These are phyloP conservation scores for Archilochus colubris DNA, from an alignment of 2,113 vertebrate species.

Conservation along the genomic window DNA sequence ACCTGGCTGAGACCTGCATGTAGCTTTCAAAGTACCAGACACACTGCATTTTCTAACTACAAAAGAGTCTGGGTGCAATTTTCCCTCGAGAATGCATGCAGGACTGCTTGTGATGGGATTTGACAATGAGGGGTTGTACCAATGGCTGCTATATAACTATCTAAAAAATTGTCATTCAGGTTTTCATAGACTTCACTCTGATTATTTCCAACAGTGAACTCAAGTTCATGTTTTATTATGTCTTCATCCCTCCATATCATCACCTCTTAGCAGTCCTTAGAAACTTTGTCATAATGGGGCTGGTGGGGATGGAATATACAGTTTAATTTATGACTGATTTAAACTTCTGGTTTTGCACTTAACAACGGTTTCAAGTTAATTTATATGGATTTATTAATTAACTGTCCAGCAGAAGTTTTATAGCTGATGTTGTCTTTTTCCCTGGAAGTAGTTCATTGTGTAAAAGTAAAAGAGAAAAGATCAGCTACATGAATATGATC, in stretches of 20 bases:
- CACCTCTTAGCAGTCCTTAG: not conserved
- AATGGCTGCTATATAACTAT: not conserved
- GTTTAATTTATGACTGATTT: not conserved
- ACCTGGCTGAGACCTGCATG: not conserved
- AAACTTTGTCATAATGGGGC: not conserved
- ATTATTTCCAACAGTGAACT: not conserved
- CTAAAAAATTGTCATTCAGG: not conserved
- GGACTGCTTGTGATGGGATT: not conserved
- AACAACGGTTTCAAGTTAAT: constrained; percentile 14
- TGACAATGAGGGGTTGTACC: not conserved
- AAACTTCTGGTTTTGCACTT: not conserved
- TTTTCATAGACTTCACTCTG: not conserved
- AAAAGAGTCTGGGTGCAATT: not conserved
- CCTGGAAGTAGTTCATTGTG: not conserved
- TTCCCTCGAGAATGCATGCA: not conserved
- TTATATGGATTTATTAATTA: constrained; percentile 48
- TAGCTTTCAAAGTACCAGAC: not conserved
- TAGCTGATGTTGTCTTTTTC: not conserved
- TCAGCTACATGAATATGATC: not conserved
- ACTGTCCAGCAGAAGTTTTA: constrained; percentile 27
- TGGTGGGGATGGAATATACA: not conserved
- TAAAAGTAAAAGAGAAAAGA: constrained; percentile 15
- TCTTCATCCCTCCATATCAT: not conserved
- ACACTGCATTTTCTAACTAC: not conserved
- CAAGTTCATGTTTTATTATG: not conserved